These are phyloP conservation scores for Epistrophe grossulariae DNA, from an alignment of 2,888 invertebrate species.

Conservation along the genomic window DNA sequence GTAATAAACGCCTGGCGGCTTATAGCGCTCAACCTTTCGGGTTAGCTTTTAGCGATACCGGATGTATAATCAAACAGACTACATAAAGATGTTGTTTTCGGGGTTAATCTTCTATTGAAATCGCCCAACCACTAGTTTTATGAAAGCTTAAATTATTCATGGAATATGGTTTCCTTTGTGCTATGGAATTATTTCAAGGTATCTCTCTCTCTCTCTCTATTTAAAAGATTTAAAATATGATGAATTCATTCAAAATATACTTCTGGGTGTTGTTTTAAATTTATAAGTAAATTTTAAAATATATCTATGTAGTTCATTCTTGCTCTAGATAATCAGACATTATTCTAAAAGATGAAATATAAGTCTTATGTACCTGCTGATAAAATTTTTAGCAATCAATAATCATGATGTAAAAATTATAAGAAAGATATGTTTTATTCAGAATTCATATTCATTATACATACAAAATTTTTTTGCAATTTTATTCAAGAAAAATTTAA, in stretches of 20 bases:
- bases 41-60: background rate
- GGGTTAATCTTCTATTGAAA: background rate
- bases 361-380: too few relatives aligned
- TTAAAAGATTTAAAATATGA: background rate
- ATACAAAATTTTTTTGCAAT: too few relatives aligned
- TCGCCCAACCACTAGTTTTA: background rate
- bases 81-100: background rate
- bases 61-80: background rate
- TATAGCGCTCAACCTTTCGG: background rate
- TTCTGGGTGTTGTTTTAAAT: background rate
- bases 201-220: too few relatives aligned
- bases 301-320: too few relatives aligned
- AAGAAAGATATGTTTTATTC: too few relatives aligned
- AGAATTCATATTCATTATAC: too few relatives aligned
- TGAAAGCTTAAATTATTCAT: conserved; percentile 3
- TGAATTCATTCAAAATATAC: background rate
- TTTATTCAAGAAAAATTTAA: too few relatives aligned
- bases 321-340: too few relatives aligned
- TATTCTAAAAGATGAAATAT: too few relatives aligned
- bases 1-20: background rate
- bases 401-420: too few relatives aligned
- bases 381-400: too few relatives aligned
- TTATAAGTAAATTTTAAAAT: background rate
- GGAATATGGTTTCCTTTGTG: background rate
- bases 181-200: background rate